Evolutionary conservation across 2,888 invertebrate genomes (phyloP).

Genomic region (Mactromeris polynyma): DNA sequence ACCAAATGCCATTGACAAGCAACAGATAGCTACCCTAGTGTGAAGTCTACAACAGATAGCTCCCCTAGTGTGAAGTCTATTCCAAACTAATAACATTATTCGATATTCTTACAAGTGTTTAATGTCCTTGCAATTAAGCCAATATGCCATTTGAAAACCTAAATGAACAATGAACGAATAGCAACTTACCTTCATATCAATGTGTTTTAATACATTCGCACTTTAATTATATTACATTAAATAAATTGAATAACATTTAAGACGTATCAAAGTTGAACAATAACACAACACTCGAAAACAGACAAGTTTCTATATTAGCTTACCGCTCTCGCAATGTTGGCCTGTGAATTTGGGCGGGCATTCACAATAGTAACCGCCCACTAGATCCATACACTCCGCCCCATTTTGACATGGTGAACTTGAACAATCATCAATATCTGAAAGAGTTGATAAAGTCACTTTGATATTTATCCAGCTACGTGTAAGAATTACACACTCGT

Average conservation of each 20-base stretch:
- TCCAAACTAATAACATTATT: no score
- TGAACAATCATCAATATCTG: constrained; percentile 44
- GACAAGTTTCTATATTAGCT: not conserved
- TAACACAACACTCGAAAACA: not conserved
- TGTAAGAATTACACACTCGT: no score
- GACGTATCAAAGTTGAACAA: not conserved
- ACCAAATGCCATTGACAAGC: no score
- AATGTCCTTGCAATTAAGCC: not conserved
- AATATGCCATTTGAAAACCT: not conserved
- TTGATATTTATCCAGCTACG: not conserved
- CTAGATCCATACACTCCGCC: constrained; percentile 45
- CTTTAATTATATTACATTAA: no score
- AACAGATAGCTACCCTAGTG: no score
- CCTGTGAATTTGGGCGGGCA: constrained; percentile 36
- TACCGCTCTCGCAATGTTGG: constrained; percentile 32
- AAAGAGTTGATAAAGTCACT: not conserved
- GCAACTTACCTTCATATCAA: not conserved
- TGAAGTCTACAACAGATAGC: no score
- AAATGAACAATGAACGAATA: not conserved
- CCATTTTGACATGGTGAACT: constrained; percentile 49
- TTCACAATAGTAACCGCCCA: constrained; percentile 36
- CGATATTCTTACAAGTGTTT: no score
- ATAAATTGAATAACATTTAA: no score
- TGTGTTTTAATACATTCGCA: not conserved
- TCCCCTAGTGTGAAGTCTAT: no score